Base-by-base conservation (phyloP, 1,140 invertebrate genomes). In the Homalodisca vitripennis region DNA sequence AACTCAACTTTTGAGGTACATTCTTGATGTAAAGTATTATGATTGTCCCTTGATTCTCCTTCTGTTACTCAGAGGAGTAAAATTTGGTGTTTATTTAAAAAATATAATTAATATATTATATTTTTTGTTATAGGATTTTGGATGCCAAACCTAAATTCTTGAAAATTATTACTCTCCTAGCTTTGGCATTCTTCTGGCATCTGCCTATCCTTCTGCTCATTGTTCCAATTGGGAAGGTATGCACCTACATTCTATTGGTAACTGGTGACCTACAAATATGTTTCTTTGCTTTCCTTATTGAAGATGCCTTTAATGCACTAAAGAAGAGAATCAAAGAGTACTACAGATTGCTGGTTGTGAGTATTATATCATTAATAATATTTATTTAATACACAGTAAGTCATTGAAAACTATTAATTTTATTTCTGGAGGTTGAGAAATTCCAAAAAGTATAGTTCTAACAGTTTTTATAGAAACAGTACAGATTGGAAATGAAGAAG, bases 291-390 rank as follows among this genome's bases (percentile, higher is more conserved):
- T 29, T 60, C 6, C 12, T 27, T 22, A 24, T 24, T 27, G 55
- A 60, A n/a, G 55, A 26, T 12, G 55, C 55, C 12, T 60, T 60
- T n/a, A 60, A 26, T 27, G 24, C 22, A 10, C 26, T 60, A 10
- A 60, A 29, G 24, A 60, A 60, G 55, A 60, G 29, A 60, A 24
- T 60, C 14, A 26, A 60, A 24, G 24, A 60, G 10, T 30, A 60
- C 29, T 60, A 60, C 55, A 60, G 29, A 60, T 24, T 60, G 24
- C 22, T 60, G 2, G 55, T 27, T 26, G 55, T 60, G 29, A 60
- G 55, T 60, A n/a, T 12, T 12, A 3, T 6, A 6, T 3, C 3
- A 3, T 51, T 3, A 12, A 6, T 51, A 51, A 3, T 20, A n/a
- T 20, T 20, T 3, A 6, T 51, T n/a, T n/a, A 51, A 20, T n/a